Evolutionary conservation across 2,113 vertebrate genomes (phyloP).

Genomic region (Epinephelus fuscoguttatus): DNA sequence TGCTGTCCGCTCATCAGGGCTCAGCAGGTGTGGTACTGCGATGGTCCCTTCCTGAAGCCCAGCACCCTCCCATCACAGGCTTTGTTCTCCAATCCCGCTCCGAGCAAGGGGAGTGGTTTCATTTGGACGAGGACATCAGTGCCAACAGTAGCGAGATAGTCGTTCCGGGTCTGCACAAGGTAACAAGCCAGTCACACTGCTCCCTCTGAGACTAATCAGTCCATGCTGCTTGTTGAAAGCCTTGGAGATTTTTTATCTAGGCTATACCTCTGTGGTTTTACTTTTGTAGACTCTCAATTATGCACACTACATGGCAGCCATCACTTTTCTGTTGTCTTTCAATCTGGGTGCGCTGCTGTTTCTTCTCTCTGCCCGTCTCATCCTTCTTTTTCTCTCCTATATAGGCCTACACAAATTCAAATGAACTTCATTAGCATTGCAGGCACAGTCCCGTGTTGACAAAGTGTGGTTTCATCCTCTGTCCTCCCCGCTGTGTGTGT

Average conservation of each 20-base stretch:
- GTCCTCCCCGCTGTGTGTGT: constrained; percentile 53
- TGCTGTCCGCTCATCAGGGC: constrained; percentile 86
- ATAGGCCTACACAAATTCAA: constrained; percentile 74
- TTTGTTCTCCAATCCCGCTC: constrained; percentile 91
- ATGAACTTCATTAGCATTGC: constrained; percentile 82
- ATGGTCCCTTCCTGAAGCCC: constrained; percentile 86
- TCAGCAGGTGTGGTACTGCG: constrained; percentile 87
- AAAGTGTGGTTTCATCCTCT: constrained; percentile 81
- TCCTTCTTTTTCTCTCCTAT: constrained; percentile 41
- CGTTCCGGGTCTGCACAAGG: constrained; percentile 93
- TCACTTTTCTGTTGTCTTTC: constrained; percentile 60
- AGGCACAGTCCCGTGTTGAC: constrained; percentile 77
- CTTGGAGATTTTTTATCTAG: constrained; percentile 47
- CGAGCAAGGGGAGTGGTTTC: constrained; percentile 87
- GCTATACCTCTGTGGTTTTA: constrained; percentile 35
- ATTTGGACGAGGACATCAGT: constrained; percentile 87
- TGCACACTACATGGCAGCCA: constrained; percentile 50
- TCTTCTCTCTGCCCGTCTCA: constrained; percentile 24
- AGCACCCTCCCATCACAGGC: constrained; percentile 80
- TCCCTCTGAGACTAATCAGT: constrained; percentile 61
- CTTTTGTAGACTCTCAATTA: constrained; percentile 42
- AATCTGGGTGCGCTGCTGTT: constrained; percentile 42
- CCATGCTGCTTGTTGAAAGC: constrained; percentile 37
- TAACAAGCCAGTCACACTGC: constrained; percentile 61
- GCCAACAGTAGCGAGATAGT: constrained; percentile 86